Evolutionary conservation across 2,888 invertebrate species (phyloP), one percentile per base, ranked within the genome.

Genomic region (Apodemia mormo): DNA sequence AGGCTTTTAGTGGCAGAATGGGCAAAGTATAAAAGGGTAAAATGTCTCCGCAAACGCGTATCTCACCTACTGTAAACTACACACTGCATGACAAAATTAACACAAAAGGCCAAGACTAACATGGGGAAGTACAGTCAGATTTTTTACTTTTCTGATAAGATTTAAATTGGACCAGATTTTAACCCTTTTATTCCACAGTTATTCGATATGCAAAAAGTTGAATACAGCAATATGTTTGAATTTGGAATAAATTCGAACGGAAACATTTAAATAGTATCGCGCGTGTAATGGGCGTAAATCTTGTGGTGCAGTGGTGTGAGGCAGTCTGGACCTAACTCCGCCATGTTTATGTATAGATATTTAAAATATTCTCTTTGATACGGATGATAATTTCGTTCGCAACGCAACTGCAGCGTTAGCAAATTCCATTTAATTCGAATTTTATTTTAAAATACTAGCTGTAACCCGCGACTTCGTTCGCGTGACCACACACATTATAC

Each of bases 291-390:
- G 74, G 85, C 87, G 89, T 92, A 92, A 92, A 91, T 92, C 92
- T 92, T 90, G 82, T 81, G 85, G 69, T 67, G 69, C 83, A 80
- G 82, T 81, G 83, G 85, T 84, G 84, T 82, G 86, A 79, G 86
- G 80, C 83, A 81, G 92, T 90, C 91, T 90, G 90, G 89, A 81
- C 92, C 84, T 79, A 78, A 73, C 83, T 83, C 83, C 81, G 83
- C 83, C 80, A 80, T 85, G 85, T 82, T 84, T 87, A 85, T 89
- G 87, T 89, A 86, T 89, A 89, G 85, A 87, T 88, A 90, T 92
- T 92, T 90, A 88, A 93, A 92, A 92, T 93, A 92, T 93, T 93
- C 92, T 87, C 92, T 94, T 94, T 94, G 93, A 93, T 93, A 87
- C 88, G 83, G 84, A 92, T 88, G 92, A 92, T 93, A 92, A 93